Evolutionary conservation across 2,797 vertebrate species (phyloP).

Genomic region (Psittacula derbiana): DNA sequence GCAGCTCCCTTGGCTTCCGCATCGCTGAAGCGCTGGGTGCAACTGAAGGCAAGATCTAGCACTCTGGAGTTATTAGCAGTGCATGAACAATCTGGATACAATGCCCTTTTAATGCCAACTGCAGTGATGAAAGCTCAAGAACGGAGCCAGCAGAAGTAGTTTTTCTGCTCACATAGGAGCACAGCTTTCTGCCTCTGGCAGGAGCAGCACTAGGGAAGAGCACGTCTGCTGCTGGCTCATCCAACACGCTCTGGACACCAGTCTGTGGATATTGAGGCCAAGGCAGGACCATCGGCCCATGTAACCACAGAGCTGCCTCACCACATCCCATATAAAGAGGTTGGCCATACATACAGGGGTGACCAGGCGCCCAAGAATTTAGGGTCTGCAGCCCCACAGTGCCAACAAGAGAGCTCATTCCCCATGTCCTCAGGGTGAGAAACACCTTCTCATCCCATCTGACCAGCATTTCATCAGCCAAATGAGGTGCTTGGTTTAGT

Average conservation of each 20-base stretch:
- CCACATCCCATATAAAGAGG: neutral
- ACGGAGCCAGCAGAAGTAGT: neutral
- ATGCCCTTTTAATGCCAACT: conserved; percentile 7
- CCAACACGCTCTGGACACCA: rapidly evolving
- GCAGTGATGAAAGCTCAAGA: neutral
- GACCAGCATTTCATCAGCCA: neutral
- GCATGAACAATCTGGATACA: conserved; percentile 40
- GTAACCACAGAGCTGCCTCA: neutral
- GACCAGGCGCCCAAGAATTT: neutral
- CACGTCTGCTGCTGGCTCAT: neutral
- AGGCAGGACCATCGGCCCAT: neutral
- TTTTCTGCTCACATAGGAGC: neutral
- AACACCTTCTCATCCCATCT: neutral
- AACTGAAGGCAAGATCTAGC: neutral
- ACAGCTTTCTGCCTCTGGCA: rapidly evolving
- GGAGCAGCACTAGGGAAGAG: neutral
- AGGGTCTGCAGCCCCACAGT: neutral
- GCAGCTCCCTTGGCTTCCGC: conserved; percentile 25
- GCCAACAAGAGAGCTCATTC: neutral
- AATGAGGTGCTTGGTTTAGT: neutral
- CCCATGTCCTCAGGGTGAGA: neutral
- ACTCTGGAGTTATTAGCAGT: neutral
- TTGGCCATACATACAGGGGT: neutral
- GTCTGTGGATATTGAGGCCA: neutral
- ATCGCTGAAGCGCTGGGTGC: neutral